These are phyloP conservation scores for Cervus canadensis DNA, from an alignment of 2,113 vertebrate genomes.

Conservation along the genomic window DNA sequence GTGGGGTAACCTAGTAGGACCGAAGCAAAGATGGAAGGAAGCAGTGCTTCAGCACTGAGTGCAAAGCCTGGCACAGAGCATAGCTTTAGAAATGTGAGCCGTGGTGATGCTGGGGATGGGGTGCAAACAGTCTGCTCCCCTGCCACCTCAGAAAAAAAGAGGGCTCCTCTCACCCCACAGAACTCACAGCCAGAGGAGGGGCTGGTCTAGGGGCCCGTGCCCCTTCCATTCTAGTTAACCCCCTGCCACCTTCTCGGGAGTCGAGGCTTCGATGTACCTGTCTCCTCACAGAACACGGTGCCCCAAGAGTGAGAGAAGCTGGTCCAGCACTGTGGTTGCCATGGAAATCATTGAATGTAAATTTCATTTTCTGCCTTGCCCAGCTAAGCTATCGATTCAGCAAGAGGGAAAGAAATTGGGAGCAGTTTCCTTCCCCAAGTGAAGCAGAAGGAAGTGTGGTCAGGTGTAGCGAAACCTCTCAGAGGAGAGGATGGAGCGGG, in stretches of 20 bases:
- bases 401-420: conserved; percentile 35
- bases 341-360: conserved; percentile 71
- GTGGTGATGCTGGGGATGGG: fast-evolving
- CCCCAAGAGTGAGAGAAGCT: conserved; percentile 43
- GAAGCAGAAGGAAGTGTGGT: neutral
- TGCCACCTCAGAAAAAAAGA: fast-evolving
- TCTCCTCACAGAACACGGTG: neutral
- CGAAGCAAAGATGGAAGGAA: neutral
- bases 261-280: conserved; percentile 18
- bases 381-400: conserved; percentile 62
- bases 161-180: neutral
- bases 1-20: neutral
- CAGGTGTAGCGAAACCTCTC: fast-evolving
- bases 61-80: neutral
- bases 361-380: conserved; percentile 61
- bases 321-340: conserved; percentile 41
- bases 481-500: neutral
- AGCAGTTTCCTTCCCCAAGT: conserved; percentile 28
- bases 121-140: neutral
- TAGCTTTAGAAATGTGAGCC: neutral
- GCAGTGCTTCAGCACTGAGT: neutral
- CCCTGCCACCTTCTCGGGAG: neutral
- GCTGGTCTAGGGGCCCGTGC: neutral
- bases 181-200: neutral
- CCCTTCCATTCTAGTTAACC: neutral